These are phyloP conservation scores for Siniperca scherzeri DNA, from an alignment of 2,797 vertebrate species.

Conservation along the genomic window DNA sequence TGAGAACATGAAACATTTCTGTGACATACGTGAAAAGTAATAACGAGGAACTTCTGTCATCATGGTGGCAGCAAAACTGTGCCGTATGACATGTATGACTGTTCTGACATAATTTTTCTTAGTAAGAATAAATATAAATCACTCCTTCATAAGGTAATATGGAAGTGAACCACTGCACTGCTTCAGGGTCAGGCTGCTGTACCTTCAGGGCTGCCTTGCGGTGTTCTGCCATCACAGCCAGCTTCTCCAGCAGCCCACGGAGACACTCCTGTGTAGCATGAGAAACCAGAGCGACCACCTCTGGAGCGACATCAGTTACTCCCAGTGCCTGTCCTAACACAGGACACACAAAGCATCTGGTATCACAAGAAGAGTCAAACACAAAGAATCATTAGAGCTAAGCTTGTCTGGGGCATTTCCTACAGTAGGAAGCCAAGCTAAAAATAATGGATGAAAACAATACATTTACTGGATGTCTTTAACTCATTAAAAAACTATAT, in stretches of 20 bases:
- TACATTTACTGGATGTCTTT: not conserved
- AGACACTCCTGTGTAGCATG: conserved; percentile 93
- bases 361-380: not conserved
- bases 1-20: not conserved
- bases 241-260: conserved; percentile 91
- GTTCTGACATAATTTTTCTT: not conserved
- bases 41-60: not conserved
- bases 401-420: no score
- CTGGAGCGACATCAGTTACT: conserved; percentile 91
- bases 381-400: not conserved
- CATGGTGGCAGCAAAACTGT: not conserved
- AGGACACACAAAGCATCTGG: not conserved
- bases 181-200: conserved; percentile 63
- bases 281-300: conserved; percentile 93
- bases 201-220: conserved; percentile 90
- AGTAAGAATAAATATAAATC: not conserved
- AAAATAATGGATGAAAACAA: not conserved
- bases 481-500: not conserved
- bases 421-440: not conserved
- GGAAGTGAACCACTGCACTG: not conserved
- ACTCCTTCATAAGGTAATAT: not conserved
- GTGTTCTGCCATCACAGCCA: conserved; percentile 90
- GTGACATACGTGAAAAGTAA: no score
- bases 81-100: not conserved
- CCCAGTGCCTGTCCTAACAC: conserved; percentile 75